phyloP scores from a whole-genome alignment of 1,140 invertebrate genomes.

The Cyphomyrmex costatus region DNA sequence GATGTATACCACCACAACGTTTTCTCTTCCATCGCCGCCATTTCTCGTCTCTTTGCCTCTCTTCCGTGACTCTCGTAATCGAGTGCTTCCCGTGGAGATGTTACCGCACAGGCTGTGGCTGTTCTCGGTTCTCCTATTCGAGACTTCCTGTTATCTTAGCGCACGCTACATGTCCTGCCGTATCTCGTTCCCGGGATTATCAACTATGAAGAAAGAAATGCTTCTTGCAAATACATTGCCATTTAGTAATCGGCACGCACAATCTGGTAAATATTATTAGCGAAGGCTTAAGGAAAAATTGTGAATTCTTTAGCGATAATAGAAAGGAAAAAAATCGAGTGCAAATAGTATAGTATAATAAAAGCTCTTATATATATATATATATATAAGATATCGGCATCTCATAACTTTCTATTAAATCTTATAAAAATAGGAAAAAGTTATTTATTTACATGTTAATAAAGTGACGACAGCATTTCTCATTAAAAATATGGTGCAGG shows the following conservation, averaged over 20 bases:
- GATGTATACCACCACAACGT: conserved; percentile 28
- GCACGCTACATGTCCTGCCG: conserved; percentile 51
- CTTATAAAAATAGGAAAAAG: not conserved
- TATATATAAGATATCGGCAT: not conserved
- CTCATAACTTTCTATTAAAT: conserved; percentile 8
- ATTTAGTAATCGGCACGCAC: conserved; percentile 12
- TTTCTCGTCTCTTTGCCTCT: conserved; percentile 41
- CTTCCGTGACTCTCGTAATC: conserved; percentile 69
- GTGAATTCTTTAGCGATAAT: conserved; percentile 2
- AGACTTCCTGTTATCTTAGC: conserved; percentile 58
- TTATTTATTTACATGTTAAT: conserved; percentile 6
- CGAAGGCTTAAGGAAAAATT: not conserved
- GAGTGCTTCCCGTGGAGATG: conserved; percentile 75
- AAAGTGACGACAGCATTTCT: not conserved
- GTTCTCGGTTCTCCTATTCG: conserved; percentile 40
- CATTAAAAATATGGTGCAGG: not conserved
- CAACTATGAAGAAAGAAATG: conserved; percentile 36
- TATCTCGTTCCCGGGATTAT: conserved; percentile 50
- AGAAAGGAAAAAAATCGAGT: not conserved
- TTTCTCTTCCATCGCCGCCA: conserved; percentile 27
- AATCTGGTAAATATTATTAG: conserved; percentile 27
- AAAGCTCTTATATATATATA: conserved; percentile 6
- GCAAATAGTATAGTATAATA: not conserved
- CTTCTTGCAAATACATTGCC: conserved; percentile 32
- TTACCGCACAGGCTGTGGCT: conserved; percentile 28